Evolutionary conservation across 1,140 invertebrate species (phyloP), one percentile per base, ranked within the genome.

Genomic region (Zaprionus kolodkinae): DNA sequence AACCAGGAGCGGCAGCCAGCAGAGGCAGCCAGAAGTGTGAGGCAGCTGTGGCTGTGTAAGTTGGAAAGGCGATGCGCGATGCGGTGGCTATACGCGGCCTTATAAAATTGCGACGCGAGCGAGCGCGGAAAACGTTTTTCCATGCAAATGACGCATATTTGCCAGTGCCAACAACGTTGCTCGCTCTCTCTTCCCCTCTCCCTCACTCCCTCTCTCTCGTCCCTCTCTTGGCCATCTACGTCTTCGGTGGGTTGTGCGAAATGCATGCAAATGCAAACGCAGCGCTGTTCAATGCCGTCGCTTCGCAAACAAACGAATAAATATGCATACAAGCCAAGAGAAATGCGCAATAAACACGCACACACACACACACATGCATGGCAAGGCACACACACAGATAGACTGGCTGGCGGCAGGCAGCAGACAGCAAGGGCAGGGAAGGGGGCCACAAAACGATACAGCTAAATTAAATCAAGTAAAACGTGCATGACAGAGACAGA

Each of bases 91-190:
- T 45, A 43, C 40, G 66, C 67, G 72, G 72, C 40, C 72, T 35
- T 60, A 70, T 75, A 74, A 81, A 83, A 76, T 81, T 81, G 76
- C 71, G 25, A 68, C 61, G 72, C 52, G 62, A 17, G 71, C 63
- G 65, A 48, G 65, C 68, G 57, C 57, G 69, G 78, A 61, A 74
- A 81, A 89, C 78, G 85, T 89, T 89, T 89, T 89, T 75, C 81
- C 86, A 89, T 89, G 85, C 85, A 89, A 89, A 89, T 89, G 86
- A 89, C 81, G 85, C 81, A 90, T 87, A 88, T 89, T 88, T 86
- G 73, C 70, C 66, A 79, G 60, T 69, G 76, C 71, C 76, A 60
- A 43, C 50, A 40, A 45, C 63, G 38, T 36, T 66, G 72, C 55
- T 12, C 21, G 6, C 10, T 9, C 36, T 17, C 15, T 3, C 7